A percentile compares a stretch with the other conserved stretches of the same genome.
Evolutionary conservation across 1,140 invertebrate species (phyloP).

Genomic region (Nasonia longicornis): DNA sequence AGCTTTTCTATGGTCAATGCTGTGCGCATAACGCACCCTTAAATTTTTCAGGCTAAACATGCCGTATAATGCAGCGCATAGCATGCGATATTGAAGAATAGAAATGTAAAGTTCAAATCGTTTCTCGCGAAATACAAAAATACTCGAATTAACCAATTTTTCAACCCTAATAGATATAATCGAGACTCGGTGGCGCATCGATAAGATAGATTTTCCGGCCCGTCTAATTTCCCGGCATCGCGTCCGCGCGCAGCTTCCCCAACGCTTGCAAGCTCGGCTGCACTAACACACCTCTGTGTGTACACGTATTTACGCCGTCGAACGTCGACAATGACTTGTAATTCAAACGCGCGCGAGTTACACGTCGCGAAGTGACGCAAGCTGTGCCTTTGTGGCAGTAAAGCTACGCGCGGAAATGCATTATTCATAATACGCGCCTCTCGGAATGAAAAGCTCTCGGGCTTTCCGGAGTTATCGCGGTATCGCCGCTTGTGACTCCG

Average conservation of each 20-base stretch:
- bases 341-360: conserved; percentile 16
- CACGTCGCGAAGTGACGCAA: not conserved
- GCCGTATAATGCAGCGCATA: not conserved
- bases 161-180: not conserved
- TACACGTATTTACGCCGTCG: not conserved
- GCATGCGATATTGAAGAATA: not conserved
- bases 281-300: too few species aligned
- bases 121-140: too few species aligned
- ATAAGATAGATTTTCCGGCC: conserved; percentile 30
- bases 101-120: too few species aligned
- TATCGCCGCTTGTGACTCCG: not conserved
- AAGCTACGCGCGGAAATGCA: conserved; percentile 1
- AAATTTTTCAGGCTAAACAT: not conserved
- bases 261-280: not conserved
- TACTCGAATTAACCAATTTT: not conserved
- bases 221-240: conserved; percentile 25
- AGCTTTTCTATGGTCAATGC: not conserved
- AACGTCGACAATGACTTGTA: not conserved
- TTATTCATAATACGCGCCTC: conserved; percentile 34
- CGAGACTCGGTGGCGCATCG: not conserved
- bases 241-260: not conserved
- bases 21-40: not conserved
- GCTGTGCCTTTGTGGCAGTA: too few species aligned
- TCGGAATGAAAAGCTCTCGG: conserved; percentile 29
- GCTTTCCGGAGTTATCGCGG: not conserved